Conservation (phyloP, 2,113 vertebrate genomes). For the Bos javanicus region DNA sequence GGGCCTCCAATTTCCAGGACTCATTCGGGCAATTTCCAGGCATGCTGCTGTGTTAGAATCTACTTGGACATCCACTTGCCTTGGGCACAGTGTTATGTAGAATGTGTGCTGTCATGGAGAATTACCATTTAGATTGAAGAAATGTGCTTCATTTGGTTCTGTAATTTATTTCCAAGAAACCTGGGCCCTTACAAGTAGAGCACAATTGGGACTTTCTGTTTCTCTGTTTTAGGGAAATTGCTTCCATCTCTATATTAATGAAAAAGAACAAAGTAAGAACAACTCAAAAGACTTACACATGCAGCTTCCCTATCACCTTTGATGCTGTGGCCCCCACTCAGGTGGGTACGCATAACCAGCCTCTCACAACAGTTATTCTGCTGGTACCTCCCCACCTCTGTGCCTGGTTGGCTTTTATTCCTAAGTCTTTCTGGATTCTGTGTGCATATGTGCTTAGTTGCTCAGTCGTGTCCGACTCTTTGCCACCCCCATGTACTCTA, state of each 20-base stretch:
- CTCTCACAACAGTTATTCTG: neutral
- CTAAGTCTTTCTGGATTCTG: neutral
- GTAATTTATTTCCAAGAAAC: conserved; percentile 57
- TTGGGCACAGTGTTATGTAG: neutral
- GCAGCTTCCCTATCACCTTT: neutral
- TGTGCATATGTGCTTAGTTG: neutral
- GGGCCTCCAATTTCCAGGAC: neutral
- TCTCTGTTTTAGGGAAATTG: conserved; percentile 54
- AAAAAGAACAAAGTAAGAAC: neutral
- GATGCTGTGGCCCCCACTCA: neutral
- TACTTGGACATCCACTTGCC: neutral
- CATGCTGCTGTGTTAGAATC: neutral
- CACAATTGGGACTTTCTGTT: conserved; percentile 48
- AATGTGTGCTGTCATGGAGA: conserved; percentile 33
- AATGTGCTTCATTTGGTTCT: conserved; percentile 50
- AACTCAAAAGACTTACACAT: neutral
- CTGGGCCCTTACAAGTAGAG: conserved; percentile 35
- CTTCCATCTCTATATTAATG: neutral
- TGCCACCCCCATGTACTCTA: neutral
- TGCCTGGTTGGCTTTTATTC: neutral
- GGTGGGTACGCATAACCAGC: neutral
- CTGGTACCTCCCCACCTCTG: neutral
- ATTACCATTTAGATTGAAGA: conserved; percentile 62
- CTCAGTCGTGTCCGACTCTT: neutral
- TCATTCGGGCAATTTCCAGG: neutral